phyloP scores from a whole-genome alignment of 92 coral and sea anemone genomes.

The Micromussa lordhowensis region DNA sequence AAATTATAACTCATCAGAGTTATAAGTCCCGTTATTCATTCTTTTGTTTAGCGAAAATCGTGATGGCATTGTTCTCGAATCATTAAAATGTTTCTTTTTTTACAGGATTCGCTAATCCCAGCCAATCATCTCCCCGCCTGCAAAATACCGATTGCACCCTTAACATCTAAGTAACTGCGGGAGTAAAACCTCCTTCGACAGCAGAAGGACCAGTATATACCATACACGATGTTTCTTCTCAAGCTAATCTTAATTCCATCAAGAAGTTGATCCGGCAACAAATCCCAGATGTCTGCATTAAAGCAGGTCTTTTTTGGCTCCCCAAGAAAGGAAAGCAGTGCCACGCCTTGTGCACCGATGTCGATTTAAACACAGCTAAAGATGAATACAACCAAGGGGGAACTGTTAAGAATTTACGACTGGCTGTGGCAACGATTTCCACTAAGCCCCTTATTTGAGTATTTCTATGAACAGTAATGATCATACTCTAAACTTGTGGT shows the following conservation, averaged over 20 bases:
- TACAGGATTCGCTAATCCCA: constrained; percentile 54
- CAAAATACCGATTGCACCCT: constrained; percentile 10
- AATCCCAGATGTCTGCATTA: constrained; percentile 35
- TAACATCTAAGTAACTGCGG: constrained; percentile 34
- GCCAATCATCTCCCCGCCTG: constrained; percentile 37
- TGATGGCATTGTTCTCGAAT: constrained; percentile 20
- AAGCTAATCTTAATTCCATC: neutral
- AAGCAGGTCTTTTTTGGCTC: constrained; percentile 54
- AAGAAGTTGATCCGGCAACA: no score
- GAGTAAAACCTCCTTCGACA: constrained; percentile 36
- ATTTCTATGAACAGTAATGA: no score
- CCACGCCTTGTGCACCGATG: constrained; percentile 1
- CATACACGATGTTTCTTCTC: constrained; percentile 1
- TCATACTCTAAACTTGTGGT: no score
- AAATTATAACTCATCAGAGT: no score
- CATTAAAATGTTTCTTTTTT: constrained; percentile 10
- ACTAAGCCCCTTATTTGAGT: neutral
- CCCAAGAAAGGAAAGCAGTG: constrained; percentile 43
- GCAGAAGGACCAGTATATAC: constrained; percentile 58
- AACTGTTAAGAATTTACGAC: neutral
- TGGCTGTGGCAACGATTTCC: constrained; percentile 12
- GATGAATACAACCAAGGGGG: neutral
- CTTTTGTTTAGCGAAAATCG: neutral
- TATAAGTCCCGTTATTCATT: neutral
- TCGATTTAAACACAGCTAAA: constrained; percentile 1